Conservation (phyloP, 2,113 vertebrate genomes). For the Dipodomys merriami region DNA sequence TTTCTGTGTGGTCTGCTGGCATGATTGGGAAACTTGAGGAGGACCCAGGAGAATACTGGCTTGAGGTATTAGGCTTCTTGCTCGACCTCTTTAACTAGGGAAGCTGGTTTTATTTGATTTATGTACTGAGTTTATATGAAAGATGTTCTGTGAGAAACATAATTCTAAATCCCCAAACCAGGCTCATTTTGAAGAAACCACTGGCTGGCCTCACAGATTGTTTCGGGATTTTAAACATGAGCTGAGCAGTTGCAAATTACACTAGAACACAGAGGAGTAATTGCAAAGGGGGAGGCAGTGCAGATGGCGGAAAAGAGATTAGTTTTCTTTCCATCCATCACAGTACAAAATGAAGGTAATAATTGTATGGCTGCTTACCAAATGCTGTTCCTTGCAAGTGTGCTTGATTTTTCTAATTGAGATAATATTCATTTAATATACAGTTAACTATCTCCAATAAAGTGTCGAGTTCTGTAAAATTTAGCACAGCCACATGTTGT, state of each 20-base stretch:
- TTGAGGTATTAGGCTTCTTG: neutral
- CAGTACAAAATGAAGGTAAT: neutral
- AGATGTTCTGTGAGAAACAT: neutral
- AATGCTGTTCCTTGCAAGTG: slow-evolving; percentile 21
- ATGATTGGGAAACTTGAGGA: neutral
- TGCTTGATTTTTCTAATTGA: neutral
- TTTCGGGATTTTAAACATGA: slow-evolving; percentile 50
- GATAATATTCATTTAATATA: neutral
- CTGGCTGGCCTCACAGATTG: neutral
- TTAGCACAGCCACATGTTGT: neutral
- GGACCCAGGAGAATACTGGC: neutral
- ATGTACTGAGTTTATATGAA: neutral
- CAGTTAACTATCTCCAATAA: slow-evolving; percentile 1
- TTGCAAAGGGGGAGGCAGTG: neutral
- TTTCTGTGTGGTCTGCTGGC: neutral
- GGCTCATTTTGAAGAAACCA: slow-evolving; percentile 26
- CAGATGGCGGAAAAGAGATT: neutral
- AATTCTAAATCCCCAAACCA: neutral
- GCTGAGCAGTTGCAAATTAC: neutral
- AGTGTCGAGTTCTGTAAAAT: neutral
- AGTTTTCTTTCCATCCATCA: neutral
- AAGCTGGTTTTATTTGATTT: slow-evolving; percentile 39
- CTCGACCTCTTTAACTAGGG: neutral
- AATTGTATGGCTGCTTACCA: neutral
- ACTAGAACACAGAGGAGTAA: neutral